These are phyloP conservation scores for Crotalus tigris DNA, from an alignment of 2,113 vertebrate genomes.

Conservation along the genomic window DNA sequence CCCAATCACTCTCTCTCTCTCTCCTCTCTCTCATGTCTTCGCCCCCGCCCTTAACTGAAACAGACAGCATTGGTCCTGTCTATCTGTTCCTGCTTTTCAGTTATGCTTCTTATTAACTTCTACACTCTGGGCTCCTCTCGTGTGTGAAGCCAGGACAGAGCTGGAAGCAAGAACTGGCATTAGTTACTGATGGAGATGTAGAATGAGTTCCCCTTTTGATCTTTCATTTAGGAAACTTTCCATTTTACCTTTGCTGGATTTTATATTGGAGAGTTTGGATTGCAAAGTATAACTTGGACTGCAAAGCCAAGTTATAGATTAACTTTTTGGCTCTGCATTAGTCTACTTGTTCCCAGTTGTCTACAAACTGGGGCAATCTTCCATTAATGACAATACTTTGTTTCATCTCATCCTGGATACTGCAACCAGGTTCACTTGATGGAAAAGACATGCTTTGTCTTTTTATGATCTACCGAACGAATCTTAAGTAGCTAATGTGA, in stretches of 20 bases:
- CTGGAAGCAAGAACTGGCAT: background rate
- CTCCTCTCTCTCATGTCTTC: background rate
- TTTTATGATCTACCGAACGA: background rate
- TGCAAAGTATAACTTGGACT: background rate
- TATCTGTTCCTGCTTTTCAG: background rate
- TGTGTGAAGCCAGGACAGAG: background rate
- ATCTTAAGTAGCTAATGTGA: background rate
- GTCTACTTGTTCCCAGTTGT: too few relatives aligned
- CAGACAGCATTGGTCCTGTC: background rate
- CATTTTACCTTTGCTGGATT: background rate
- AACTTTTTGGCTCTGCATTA: background rate
- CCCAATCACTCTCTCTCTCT: background rate
- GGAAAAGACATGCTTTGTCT: background rate
- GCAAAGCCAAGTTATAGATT: background rate
- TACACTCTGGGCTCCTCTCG: too few relatives aligned
- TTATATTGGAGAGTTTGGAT: background rate
- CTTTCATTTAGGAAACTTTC: background rate
- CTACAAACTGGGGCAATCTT: background rate
- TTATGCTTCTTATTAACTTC: too few relatives aligned
- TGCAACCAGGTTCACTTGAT: background rate
- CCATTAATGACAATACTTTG: background rate
- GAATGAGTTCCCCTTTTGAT: background rate
- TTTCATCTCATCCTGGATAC: background rate
- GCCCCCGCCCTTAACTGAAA: background rate
- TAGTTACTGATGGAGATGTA: background rate